Evolutionary conservation across 1,140 invertebrate species (phyloP), one percentile per base, ranked within the genome.

Genomic region (Phocides pigmalion): DNA sequence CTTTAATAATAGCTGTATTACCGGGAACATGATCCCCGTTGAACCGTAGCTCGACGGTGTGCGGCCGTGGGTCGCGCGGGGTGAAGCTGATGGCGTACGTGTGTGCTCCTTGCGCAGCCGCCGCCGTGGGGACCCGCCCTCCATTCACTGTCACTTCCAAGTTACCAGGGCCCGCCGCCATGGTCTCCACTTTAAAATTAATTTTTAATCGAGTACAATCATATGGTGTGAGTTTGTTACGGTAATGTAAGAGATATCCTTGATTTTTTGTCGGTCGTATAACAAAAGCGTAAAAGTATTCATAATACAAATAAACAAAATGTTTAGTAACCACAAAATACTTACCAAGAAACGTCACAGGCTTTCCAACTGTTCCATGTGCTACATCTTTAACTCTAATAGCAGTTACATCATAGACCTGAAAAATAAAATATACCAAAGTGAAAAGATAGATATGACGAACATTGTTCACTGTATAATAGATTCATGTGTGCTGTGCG

Each of bases 71-170:
- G 85, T 99, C 97, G 44, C 97, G 93, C 0, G 98, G 98, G 9
- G 97, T 98, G 87, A 99, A 99, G 5, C 97, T 98, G 68, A 99
- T 99, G 37, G 98, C 98, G 87, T 99, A 99, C 0, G 97, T 97
- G 81, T 99, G 98, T 19, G 97, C 96, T 39, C 98, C 98, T 82
- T 99, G 96, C 11, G 97, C 97, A 86, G 98, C 97, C 5, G 98
- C 98, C 25, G 97, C 98, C 4, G 98, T 99, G 0, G 98, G 97
- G 19, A 98, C 97, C 65, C 97, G 95, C 0, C 98, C 98, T 39
- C 98, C 97, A 76, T 98, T 99, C 1, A 99, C 98, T 0, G 98
- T 98, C 20, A 99, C 98, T 89, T 99, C 98, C 41, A 99, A 90
- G 90, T 99, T 99, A 6, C 99, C 99, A 95, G 97, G 93, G 19